Evolutionary conservation across 2,113 vertebrate species (phyloP), one percentile per base, ranked within the genome.

Genomic region (Platysternon megacephalum): DNA sequence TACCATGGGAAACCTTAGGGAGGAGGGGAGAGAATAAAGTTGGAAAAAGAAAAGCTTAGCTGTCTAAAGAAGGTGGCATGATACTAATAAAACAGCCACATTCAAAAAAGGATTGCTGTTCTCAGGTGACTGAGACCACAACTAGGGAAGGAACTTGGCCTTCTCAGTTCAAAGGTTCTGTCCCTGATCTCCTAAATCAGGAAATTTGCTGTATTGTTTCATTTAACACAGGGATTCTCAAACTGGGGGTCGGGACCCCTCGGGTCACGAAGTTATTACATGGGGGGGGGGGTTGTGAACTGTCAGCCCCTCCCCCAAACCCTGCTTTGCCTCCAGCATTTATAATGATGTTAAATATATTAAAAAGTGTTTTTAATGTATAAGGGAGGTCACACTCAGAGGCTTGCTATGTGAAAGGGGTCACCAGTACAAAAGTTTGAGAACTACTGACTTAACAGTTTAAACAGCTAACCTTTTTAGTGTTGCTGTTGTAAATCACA

Each of bases 11-110:
- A 58, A 5, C 61, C 82, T 46, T 21, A 46, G 81, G 74, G 80
- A 68, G 42, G 72, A 68, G 79, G 0, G 0, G 53, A 85, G 68
- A 65, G 4, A 1, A 19, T 3, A 8, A 0, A 12, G 76, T 84
- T 82, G 53, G 82, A 79, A 44, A 55, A 84, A 74, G 2, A 0
- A 46, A 76, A 78, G 39, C 12, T 46, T 39, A 72, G 8, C 19
- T n/a, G 11, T 39, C 21, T 39, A 72, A 72, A 39, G 17, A 39
- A 39, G 17, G 10, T 72, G 12, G 9, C 28, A 32, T 56, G 61
- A 17, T 72, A 72, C 19, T 72, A 72, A 72, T 39, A 72, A 78
- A 78, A 46, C 26, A 46, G 42, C 39, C 42, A 78, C 74, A 29
- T 29, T 28, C 24, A 11, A 28, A 29, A 78, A 46, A 46, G 24